Conservation (phyloP, 1,140 invertebrate species). For the Thaumatotibia leucotreta region DNA sequence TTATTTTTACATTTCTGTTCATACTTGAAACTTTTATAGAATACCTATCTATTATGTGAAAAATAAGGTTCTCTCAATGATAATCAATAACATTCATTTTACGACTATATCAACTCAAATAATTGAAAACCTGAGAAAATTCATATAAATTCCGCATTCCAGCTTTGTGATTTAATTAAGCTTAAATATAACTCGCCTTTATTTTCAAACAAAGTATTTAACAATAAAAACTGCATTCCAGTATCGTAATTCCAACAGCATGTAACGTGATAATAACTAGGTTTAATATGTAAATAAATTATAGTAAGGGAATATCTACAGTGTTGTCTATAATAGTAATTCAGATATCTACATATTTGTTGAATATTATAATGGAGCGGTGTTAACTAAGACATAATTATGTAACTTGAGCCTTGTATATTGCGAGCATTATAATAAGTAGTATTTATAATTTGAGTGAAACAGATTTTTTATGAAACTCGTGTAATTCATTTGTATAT, state of each 20-base stretch:
- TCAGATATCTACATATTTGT: slow-evolving; percentile 27
- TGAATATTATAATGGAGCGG: slow-evolving; percentile 19
- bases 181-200: background rate
- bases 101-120: background rate
- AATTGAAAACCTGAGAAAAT: background rate
- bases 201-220: background rate
- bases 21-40: too few species aligned
- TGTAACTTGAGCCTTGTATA: slow-evolving; percentile 44
- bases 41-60: too few species aligned
- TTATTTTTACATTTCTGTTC: too few species aligned
- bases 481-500: slow-evolving; percentile 32
- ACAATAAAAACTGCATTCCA: background rate
- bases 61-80: too few species aligned
- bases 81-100: background rate
- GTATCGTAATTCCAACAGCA: slow-evolving; percentile 30
- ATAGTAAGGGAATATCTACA: slow-evolving; percentile 40
- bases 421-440: slow-evolving; percentile 43
- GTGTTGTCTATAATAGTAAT: slow-evolving; percentile 27
- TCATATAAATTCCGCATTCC: background rate
- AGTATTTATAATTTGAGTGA: slow-evolving; percentile 37
- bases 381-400: background rate
- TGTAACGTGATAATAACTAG: slow-evolving; percentile 75
- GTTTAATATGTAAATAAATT: slow-evolving; percentile 62
- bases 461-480: slow-evolving; percentile 36
- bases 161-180: background rate